Evolutionary conservation across 2,888 invertebrate genomes (phyloP).

Genomic region (Helicoverpa assulta): DNA sequence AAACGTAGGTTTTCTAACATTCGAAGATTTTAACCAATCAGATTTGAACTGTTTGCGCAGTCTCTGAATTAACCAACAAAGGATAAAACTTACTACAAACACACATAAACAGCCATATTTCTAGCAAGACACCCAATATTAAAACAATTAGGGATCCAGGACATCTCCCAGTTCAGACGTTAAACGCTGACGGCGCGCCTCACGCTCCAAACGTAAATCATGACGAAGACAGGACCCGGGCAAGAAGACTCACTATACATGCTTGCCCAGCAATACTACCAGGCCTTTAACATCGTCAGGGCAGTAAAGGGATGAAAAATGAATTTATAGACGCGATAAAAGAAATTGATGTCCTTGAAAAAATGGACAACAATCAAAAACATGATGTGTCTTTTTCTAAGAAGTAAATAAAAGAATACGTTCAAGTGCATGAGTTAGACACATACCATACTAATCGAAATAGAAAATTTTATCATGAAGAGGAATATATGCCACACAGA

Average conservation of each 20-base stretch:
- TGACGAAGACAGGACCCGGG: constrained; percentile 58
- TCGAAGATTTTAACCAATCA: too few species aligned
- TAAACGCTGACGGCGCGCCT: constrained; percentile 60
- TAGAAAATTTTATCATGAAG: too few species aligned
- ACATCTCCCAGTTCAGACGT: constrained; percentile 58
- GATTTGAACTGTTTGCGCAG: too few species aligned
- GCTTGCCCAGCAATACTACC: constrained; percentile 40
- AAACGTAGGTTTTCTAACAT: too few species aligned
- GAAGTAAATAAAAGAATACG: too few species aligned
- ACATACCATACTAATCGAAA: too few species aligned
- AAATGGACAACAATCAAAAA: neutral
- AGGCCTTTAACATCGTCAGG: neutral
- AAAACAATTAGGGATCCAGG: constrained; percentile 52
- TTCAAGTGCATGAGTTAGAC: too few species aligned
- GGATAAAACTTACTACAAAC: neutral
- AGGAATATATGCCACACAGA: too few species aligned
- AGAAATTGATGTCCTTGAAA: too few species aligned
- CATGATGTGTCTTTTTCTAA: neutral
- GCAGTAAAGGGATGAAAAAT: neutral
- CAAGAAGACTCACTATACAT: constrained; percentile 58
- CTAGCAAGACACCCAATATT: constrained; percentile 18
- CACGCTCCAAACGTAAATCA: constrained; percentile 78
- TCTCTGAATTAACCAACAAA: too few species aligned
- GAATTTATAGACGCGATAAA: too few species aligned
- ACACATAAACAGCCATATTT: constrained; percentile 7